Evolutionary conservation across 92 coral and sea anemone species (phyloP).

Genomic region (Palythoa grandis): DNA sequence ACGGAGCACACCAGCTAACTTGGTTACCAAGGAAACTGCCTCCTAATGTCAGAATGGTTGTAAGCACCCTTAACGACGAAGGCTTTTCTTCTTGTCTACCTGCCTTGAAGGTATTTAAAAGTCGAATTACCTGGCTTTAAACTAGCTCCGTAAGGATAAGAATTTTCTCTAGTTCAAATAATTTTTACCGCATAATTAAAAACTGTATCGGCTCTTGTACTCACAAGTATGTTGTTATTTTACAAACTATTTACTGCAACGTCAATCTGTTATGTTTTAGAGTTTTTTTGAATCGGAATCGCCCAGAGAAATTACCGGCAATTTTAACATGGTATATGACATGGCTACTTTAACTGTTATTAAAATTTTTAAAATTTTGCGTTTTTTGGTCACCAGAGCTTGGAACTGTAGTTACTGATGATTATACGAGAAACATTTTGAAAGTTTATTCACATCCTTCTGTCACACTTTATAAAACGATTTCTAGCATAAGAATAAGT

Average conservation of each 20-base stretch:
- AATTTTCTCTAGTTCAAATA: neutral
- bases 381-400: too few relatives aligned
- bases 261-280: neutral
- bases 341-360: too few relatives aligned
- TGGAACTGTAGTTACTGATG: too few relatives aligned
- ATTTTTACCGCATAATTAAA: neutral
- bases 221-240: too few relatives aligned
- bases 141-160: neutral
- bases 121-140: neutral
- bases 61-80: slow-evolving; percentile 73
- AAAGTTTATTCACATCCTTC: neutral
- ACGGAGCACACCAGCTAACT: slow-evolving; percentile 71
- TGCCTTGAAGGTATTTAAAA: slow-evolving; percentile 59
- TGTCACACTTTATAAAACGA: neutral
- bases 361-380: too few relatives aligned
- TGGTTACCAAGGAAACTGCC: slow-evolving; percentile 95
- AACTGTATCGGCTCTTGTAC: neutral
- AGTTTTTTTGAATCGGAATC: neutral
- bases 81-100: slow-evolving; percentile 58
- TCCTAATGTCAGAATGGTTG: slow-evolving; percentile 73
- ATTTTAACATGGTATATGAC: too few relatives aligned
- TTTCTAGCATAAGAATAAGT: neutral
- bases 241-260: too few relatives aligned
- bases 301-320: too few relatives aligned
- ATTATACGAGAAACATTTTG: too few relatives aligned